Evolutionary conservation across 2,113 vertebrate species (phyloP), one percentile per base, ranked within the genome.

Genomic region (Gymnogyps californianus): DNA sequence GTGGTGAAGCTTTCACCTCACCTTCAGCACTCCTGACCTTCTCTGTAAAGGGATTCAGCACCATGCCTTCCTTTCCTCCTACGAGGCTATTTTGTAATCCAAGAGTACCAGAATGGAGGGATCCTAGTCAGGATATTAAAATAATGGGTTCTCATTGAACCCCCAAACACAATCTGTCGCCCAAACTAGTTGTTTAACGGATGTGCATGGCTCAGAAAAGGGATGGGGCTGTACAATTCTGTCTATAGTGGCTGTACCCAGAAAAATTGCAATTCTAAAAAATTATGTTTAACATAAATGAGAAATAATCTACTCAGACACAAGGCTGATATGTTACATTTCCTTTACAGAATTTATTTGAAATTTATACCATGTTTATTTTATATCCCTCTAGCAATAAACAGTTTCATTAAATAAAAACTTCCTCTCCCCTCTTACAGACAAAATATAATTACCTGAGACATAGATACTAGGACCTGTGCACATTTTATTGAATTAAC

Each of bases 321-420:
- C 25, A 70, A 87, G 40, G 38, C 29, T 89, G n/a, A 55, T 62
- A 55, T 26, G 25, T 54, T 62, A 76, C 26, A n/a, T 83, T 92
- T 85, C 18, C 40, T 87, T 93, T 80, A 77, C 28, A 69, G 61
- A 80, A 79, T 96, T 83, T 10, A 67, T 74, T 90, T 78, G 26
- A 94, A 94, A 65, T 64, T 57, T 58, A 58, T 83, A 36, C 8
- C 13, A 34, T 46, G 22, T 65, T 80, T 81, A 55, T 83, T 87
- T 96, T 52, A 36, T 58, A 10, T 91, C 38, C 79, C 31, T 58
- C 22, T 32, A 67, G 21, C 38, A 82, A 66, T 78, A 95, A 86
- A 83, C 90, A 52, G 25, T 65, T 58, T 69, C 36, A 58, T 84
- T 62, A 82, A 75, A 87, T 67, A 72, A 74, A 96, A 92, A n/a